Base-by-base conservation (phyloP, 2,888 invertebrate species). In the Agrypnus murinus region DNA sequence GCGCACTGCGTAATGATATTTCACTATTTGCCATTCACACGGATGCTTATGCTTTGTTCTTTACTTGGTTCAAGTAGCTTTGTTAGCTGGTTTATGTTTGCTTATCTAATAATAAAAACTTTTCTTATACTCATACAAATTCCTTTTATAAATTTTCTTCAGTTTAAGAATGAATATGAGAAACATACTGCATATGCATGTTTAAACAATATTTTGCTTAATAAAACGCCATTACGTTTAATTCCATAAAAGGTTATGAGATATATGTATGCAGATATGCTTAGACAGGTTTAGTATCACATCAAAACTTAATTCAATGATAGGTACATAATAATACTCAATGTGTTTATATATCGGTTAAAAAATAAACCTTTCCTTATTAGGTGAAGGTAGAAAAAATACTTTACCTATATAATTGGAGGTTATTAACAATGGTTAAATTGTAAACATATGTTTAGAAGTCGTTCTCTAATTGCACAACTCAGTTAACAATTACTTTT, bases 21-120 rank as follows among this genome's bases (percentile, higher is more conserved):
- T 65, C 75, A 71, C 66, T 79, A 77, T 80, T 80, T 80, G 77
- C 79, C 69, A 76, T 80, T 80, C 80, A 80, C 80, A 80, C 80
- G 80, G 77, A 72, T 74, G 40, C 60, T 60, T 34, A 38, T 46
- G 25, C 60, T 71, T 66, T 62, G 65, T 65, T 71, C 65, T 45
- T 8, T 57, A 57, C 62, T 62, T 50, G 40, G 25, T 59, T 60
- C 34, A 60, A 65, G 65, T 58, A 65, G 65, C 65, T 15, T 19
- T 53, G 40, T 25, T 57, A 10, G 31, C 12, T 43, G 12, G n/a
- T 43, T 36, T 32, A n/a, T 65, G 48, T 65, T 65, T 65, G 38
- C 58, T 9, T 58, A 46, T 12, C 48, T 38, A 65, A 58, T 65
- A 58, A 65, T 65, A 57, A 65, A 55, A 57, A 17, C 38, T 15